phyloP scores from a whole-genome alignment of 2,113 vertebrate genomes.

The Lepidothrix coronata region DNA sequence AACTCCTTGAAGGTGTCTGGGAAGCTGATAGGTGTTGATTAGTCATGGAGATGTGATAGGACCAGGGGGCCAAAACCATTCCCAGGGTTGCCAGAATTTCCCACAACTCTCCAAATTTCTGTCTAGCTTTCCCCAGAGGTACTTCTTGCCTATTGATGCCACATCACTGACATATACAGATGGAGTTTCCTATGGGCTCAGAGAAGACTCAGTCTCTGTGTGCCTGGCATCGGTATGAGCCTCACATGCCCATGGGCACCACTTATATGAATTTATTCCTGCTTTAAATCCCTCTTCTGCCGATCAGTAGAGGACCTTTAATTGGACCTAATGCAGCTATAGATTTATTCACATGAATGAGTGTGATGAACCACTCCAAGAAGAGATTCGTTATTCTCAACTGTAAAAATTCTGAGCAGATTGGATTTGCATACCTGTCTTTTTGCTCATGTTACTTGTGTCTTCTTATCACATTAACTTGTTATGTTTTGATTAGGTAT shows the following conservation, averaged over 20 bases:
- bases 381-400: neutral
- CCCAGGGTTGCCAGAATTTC: neutral
- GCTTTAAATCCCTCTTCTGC: neutral
- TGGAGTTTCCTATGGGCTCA: neutral
- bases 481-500: neutral
- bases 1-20: neutral
- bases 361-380: neutral
- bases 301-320: neutral
- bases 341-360: neutral
- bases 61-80: neutral
- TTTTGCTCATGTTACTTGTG: neutral
- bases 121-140: neutral
- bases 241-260: accelerated
- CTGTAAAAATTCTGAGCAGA: neutral
- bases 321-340: neutral
- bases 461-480: neutral
- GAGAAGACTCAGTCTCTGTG: neutral
- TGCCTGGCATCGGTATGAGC: neutral
- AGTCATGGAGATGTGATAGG: neutral
- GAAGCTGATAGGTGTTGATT: neutral
- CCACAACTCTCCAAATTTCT: neutral
- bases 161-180: neutral
- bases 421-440: neutral
- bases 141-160: neutral
- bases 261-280: neutral